phyloP scores from a whole-genome alignment of 2,888 invertebrate species.

The Enchytraeus crypticus region DNA sequence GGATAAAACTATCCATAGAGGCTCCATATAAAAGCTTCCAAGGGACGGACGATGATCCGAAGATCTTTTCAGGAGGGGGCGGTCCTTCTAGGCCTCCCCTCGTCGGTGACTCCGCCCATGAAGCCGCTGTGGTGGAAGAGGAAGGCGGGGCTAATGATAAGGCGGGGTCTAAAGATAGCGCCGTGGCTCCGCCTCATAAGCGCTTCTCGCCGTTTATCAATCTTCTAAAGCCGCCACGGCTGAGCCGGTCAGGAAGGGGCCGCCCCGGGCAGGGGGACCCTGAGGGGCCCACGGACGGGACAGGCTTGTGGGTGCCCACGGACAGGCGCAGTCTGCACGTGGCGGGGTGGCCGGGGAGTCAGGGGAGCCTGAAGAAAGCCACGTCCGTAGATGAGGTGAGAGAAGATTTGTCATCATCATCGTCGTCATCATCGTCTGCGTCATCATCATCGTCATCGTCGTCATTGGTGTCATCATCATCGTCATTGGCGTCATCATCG shows the following conservation, averaged over 20 bases:
- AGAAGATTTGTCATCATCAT: background rate
- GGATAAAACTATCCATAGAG: too few species aligned
- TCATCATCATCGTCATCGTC: too few species aligned
- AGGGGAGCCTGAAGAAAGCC: slow-evolving; percentile 22
- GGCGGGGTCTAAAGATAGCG: background rate
- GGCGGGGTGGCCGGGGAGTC: slow-evolving; percentile 18
- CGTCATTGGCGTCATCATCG: too few species aligned
- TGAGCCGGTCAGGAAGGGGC: background rate
- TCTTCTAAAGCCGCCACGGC: background rate
- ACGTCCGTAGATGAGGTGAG: slow-evolving; percentile 23
- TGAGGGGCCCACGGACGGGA: slow-evolving; percentile 17
- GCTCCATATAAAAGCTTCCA: too few species aligned
- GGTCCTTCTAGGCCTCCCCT: too few species aligned
- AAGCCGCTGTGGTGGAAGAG: too few species aligned
- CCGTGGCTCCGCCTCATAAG: slow-evolving; percentile 15
- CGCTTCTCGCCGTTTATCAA: slow-evolving; percentile 3
- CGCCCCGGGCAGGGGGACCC: slow-evolving; percentile 5
- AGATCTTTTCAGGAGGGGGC: too few species aligned
- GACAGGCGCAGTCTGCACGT: slow-evolving; percentile 12
- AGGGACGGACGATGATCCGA: too few species aligned
- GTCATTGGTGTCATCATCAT: too few species aligned
- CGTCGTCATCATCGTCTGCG: too few species aligned
- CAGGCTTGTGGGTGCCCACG: background rate
- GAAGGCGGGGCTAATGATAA: background rate
- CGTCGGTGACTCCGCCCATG: too few species aligned